Base-by-base conservation (phyloP, 1,140 invertebrate species). In the Cotesia glomerata region DNA sequence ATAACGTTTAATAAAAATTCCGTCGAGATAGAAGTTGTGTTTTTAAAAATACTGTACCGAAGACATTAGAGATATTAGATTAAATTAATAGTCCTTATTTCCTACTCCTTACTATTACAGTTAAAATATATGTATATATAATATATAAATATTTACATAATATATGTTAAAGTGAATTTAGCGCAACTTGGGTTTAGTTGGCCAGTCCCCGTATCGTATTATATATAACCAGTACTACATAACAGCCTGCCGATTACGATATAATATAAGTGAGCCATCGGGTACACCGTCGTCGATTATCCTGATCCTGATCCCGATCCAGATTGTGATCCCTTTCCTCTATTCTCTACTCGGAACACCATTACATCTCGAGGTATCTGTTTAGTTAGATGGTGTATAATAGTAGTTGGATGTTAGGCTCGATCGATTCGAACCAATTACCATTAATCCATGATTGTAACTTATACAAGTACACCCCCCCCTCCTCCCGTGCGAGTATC, bases 1-100 rank as follows among this genome's bases (percentile, higher is more conserved):
- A 71, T 71, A 71, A 64, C n/a, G 14, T 59, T 72, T n/a, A 64
- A 26, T 26, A 26, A 26, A 26, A 56, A 71, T 51, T 14, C 61
- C 69, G 62, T 4, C 61, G 69, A 71, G 63, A 67, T 54, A 9
- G 49, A 49, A 18, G 45, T 71, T 36, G 70, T 26, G 26, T 26
- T 26, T 26, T 26, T 26, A 26, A 26, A 26, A 26, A 26, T 26
- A 26, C 26, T 26, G 26, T 66, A 51, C 64, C 64, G 45, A 45
- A 45, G 39, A 45, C 39, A 26, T 26, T 26, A 26, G 39, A 45
- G 39, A 45, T 45, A 45, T 45, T 45, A 8, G 11, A 45, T 45
- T 45, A 45, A 45, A 26, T 26, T 26, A 26, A 26, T 26, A 26
- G 26, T 26, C 26, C 2, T 26, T 26, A 26, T 26, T 26, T 26